phyloP scores from a whole-genome alignment of 2,797 vertebrate genomes.

The Coranthus polyacanthus region DNA sequence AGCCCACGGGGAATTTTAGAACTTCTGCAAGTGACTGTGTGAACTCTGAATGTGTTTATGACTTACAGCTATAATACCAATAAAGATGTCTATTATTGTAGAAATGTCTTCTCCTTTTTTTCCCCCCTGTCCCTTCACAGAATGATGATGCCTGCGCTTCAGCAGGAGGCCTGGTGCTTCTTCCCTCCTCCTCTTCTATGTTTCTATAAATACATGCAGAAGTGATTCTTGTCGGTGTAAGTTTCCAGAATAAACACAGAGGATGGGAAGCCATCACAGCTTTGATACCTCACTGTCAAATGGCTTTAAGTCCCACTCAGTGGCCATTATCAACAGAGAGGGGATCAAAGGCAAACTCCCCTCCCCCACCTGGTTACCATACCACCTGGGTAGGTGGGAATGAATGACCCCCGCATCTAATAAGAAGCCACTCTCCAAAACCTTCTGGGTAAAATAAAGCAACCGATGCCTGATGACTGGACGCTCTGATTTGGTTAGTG shows the following conservation, averaged over 20 bases:
- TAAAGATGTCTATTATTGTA: constrained; percentile 75
- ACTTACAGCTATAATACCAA: constrained; percentile 59
- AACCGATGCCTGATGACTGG: no score
- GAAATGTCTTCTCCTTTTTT: constrained; percentile 8
- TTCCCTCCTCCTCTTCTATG: background rate
- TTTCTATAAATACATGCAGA: constrained; percentile 37
- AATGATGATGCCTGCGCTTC: constrained; percentile 40
- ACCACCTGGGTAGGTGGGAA: constrained; percentile 61
- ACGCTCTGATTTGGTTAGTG: no score
- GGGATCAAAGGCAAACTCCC: constrained; percentile 59
- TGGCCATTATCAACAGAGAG: constrained; percentile 30
- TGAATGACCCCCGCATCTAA: background rate
- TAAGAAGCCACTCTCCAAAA: no score
- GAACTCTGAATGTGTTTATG: constrained; percentile 67
- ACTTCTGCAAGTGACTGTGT: constrained; percentile 56
- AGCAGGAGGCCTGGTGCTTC: constrained; percentile 11
- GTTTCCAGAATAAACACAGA: constrained; percentile 56
- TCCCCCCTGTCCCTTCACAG: constrained; percentile 12
- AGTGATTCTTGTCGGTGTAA: constrained; percentile 29
- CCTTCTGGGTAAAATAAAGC: no score
- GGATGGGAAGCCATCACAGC: constrained; percentile 19
- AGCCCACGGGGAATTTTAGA: constrained; percentile 22
- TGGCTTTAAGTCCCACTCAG: constrained; percentile 36
- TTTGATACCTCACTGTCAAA: constrained; percentile 50
- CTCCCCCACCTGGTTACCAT: constrained; percentile 28